These are phyloP conservation scores for Morinoia aosen DNA, from an alignment of 2,888 invertebrate genomes.

Conservation along the genomic window DNA sequence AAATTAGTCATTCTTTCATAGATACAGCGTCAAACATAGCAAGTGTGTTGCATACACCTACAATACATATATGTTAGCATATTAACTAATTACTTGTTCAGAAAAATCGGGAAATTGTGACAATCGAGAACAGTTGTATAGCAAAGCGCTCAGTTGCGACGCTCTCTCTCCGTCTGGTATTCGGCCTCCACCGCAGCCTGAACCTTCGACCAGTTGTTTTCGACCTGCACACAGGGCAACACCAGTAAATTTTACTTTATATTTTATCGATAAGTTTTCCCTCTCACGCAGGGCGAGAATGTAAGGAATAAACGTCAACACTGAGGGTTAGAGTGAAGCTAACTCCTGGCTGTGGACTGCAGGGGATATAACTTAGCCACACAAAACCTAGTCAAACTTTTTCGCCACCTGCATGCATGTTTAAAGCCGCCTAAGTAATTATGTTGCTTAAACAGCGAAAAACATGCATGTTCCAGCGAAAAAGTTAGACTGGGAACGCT, in stretches of 20 bases:
- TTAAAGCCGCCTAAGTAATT: too few relatives aligned
- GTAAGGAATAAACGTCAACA: slow-evolving; percentile 51
- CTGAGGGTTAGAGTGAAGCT: not conserved
- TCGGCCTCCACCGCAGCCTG: slow-evolving; percentile 73
- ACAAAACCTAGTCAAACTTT: too few relatives aligned
- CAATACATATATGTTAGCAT: too few relatives aligned
- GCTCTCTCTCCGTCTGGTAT: slow-evolving; percentile 70
- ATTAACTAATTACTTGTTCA: too few relatives aligned
- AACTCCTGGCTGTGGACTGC: not conserved
- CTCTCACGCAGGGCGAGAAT: slow-evolving; percentile 63
- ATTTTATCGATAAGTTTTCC: not conserved
- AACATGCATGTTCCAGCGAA: too few relatives aligned
- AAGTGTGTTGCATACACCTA: too few relatives aligned
- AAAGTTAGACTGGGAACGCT: too few relatives aligned
- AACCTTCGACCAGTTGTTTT: slow-evolving; percentile 74
- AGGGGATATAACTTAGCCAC: not conserved
- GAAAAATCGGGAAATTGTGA: too few relatives aligned
- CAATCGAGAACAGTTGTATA: not conserved
- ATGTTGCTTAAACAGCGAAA: too few relatives aligned
- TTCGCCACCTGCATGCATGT: too few relatives aligned
- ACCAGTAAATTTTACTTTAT: not conserved
- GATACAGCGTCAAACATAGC: too few relatives aligned
- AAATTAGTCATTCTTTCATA: too few relatives aligned
- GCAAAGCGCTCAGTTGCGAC: slow-evolving; percentile 54
- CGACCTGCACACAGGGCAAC: slow-evolving; percentile 70